Base-by-base conservation (phyloP, 2,888 invertebrate genomes). In the Drosophila tripunctata region DNA sequence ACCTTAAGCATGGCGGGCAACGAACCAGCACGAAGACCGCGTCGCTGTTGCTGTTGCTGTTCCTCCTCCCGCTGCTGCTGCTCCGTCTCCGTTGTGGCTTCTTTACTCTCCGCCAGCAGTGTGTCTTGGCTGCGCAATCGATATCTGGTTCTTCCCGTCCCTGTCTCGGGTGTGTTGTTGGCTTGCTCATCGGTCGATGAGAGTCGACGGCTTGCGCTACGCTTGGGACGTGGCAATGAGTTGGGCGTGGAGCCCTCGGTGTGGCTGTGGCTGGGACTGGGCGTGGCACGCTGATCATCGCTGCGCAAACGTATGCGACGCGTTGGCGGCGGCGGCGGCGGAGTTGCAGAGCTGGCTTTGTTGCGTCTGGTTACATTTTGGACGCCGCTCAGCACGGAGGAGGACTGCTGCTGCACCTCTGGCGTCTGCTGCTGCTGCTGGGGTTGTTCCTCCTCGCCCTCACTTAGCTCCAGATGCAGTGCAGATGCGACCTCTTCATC, bases 21-120 rank as follows among this genome's bases (percentile, higher is more conserved):
- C 10, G 72, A 72, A 4, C 60, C 36, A 5, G 43, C 48, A 8
- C 75, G n/a, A n/a, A n/a, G n/a, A n/a, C n/a, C n/a, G n/a, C n/a
- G n/a, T n/a, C n/a, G n/a, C n/a, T n/a, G n/a, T n/a, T n/a, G n/a
- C n/a, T n/a, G n/a, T n/a, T n/a, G n/a, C n/a, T n/a, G n/a, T n/a
- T n/a, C n/a, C n/a, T n/a, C n/a, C n/a, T n/a, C n/a, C n/a, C n/a
- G n/a, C n/a, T n/a, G 7, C n/a, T 4, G 8, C 15, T 43, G 14
- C 14, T 38, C 36, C 8, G 41, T 52, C 2, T 8, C 45, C n/a
- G n/a, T n/a, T n/a, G n/a, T n/a, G n/a, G n/a, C n/a, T n/a, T n/a
- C n/a, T n/a, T n/a, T n/a, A n/a, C n/a, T n/a, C n/a, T n/a, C n/a
- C n/a, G n/a, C n/a, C n/a, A n/a, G n/a, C n/a, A n/a, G n/a, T n/a